Evolutionary conservation across 2,888 invertebrate species (phyloP), one percentile per base, ranked within the genome.

Genomic region (Himalopsyche anomala): DNA sequence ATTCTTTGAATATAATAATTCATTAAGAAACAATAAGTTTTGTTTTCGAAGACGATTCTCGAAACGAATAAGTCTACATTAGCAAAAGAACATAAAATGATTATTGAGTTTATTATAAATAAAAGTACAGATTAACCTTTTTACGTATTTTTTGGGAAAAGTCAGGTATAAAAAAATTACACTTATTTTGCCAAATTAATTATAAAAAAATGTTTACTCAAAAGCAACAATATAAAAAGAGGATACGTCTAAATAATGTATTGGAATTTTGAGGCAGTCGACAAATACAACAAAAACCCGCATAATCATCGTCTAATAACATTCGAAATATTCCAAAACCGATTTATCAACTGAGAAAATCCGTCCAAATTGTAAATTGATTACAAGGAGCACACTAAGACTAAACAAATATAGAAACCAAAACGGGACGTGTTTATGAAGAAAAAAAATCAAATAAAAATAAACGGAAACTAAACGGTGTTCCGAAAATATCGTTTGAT

Each of bases 301-400:
- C 38, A 81, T 2, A 85, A 82, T 82, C 55, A 74, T 19, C 28
- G 2, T 28, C 69, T 69, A 45, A 45, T 81, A 56, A 80, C 45
- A 55, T 38, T 84, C 51, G 42, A 84, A 84, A 69, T 69, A 84
- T 80, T 86, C 80, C 62, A 15, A 80, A 83, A 86, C 56, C 74
- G 62, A 85, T 87, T 85, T 85, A 83, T 87, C 83, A 87, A 84
- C 69, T 28, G 28, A 19, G 51, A 86, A 38, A 87, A 87, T 84
- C 86, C 79, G 86, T 83, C 81, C 54, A 19, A 86, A 85, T 79
- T 83, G 84, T 84, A 86, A 84, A 87, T 87, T 86, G 86, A 87
- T 87, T 86, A 84, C 84, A 86, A 83, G 81, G 82, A 85, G 81
- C 85, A 79, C 82, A 62, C 54, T 42, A 55, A 40, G 36, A 56